Base-by-base conservation (phyloP, 2,113 vertebrate species). In the Peromyscus polionotus region DNA sequence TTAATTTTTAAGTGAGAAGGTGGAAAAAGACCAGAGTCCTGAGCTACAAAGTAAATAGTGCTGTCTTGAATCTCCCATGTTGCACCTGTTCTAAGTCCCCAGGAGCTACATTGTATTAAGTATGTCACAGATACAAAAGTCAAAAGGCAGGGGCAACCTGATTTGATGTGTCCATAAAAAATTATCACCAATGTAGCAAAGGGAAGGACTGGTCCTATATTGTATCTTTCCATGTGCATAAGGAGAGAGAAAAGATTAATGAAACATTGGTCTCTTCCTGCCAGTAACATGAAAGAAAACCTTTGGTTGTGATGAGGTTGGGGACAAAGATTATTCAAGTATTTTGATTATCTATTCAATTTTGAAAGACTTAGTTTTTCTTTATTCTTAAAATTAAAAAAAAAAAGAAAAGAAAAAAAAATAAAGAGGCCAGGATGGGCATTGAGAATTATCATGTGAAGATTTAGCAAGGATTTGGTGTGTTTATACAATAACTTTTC, bases 401-500 rank as follows among this genome's bases (percentile, higher is more conserved):
- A 48, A 48, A 48, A 42, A 42, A 42, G 39, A 42, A 42, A 42
- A 48, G 26, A 70, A 72, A 20, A 72, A n/a, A 31, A 72, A 20
- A 33, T 36, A 45, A 22, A 20, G 16, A 12, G 16, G 3, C 1
- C 17, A 22, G 48, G 67, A 0, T 36, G 48, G 88, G 9, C 26
- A 73, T 14, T 54, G 36, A 95, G 94, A 95, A 65, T 92, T 96
- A 85, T 92, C 94, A 72, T 54, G 48, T 95, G 73, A 95, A 88
- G 89, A 96, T 80, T 93, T 96, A 96, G 63, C 79, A 93, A 95
- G 77, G 77, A 97, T 63, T 95, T 45, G 8, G 57, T 67, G 54
- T 97, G 91, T 97, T 95, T 96, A 93, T 96, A 94, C 48, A 97
- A 80, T 95, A 89, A 89, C 95, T 75, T 97, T 97, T 97, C 92